These are phyloP conservation scores for Orycteropus afer DNA, from an alignment of 2,113 vertebrate genomes.

Conservation along the genomic window DNA sequence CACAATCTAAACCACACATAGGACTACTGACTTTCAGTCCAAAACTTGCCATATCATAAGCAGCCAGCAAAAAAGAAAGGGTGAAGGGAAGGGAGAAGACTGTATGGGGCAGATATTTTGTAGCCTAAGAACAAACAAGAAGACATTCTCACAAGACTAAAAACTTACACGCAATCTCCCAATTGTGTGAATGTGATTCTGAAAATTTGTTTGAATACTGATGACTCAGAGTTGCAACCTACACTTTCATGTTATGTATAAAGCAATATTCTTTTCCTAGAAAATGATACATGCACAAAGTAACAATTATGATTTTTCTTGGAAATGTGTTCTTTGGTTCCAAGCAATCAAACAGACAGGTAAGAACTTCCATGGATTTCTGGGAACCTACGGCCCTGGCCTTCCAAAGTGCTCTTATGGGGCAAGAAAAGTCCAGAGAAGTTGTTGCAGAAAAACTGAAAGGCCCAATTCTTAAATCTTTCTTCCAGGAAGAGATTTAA, in stretches of 20 bases:
- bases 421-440: neutral
- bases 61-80: neutral
- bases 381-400: accelerated
- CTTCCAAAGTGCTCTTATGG: neutral
- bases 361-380: neutral
- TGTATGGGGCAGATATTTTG: neutral
- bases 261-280: neutral
- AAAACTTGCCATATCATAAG: neutral
- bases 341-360: neutral
- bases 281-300: neutral
- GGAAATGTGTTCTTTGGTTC: neutral
- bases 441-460: neutral
- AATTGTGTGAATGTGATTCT: constrained; percentile 11
- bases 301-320: neutral
- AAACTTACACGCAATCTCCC: neutral
- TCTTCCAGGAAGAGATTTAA: neutral
- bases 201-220: neutral
- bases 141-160: neutral
- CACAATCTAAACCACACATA: neutral
- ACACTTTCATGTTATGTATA: neutral
- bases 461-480: neutral
- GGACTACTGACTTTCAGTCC: neutral
- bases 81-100: neutral
- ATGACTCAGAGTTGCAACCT: neutral
- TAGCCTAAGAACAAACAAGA: neutral